phyloP scores from a whole-genome alignment of 2,797 vertebrate genomes.

The Crax fasciolata region DNA sequence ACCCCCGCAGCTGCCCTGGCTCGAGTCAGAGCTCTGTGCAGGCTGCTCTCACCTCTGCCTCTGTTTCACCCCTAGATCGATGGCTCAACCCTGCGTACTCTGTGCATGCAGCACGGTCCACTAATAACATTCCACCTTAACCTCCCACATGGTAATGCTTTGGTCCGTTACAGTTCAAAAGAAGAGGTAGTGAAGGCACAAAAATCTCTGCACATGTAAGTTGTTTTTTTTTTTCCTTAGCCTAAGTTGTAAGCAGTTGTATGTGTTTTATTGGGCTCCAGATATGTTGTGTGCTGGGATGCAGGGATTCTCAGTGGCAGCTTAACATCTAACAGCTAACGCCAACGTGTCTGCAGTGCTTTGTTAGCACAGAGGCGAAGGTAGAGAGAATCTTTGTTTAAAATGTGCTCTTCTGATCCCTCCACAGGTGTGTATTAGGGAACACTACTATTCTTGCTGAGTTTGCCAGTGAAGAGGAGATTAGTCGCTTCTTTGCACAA shows the following conservation, averaged over 20 bases:
- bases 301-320: background rate
- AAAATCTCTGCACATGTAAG: conserved; percentile 94
- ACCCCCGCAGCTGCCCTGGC: background rate
- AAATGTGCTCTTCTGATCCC: background rate
- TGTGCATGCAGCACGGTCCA: conserved; percentile 94
- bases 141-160: conserved; percentile 91
- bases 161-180: conserved; percentile 93
- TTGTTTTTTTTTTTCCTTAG: background rate
- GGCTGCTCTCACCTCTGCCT: background rate
- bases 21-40: rapidly evolving
- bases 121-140: conserved; percentile 95
- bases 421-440: conserved; percentile 96
- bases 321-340: rapidly evolving
- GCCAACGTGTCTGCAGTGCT: rapidly evolving
- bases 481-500: conserved; percentile 99
- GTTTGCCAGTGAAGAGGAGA: conserved; percentile 99
- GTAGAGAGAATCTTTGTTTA: background rate
- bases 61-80: conserved; percentile 83
- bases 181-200: conserved; percentile 94
- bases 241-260: background rate
- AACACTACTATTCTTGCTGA: conserved; percentile 99
- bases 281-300: background rate
- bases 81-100: conserved; percentile 92
- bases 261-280: rapidly evolving
- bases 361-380: background rate